phyloP scores from a whole-genome alignment of 2,797 vertebrate species.

The Helarctos malayanus region DNA sequence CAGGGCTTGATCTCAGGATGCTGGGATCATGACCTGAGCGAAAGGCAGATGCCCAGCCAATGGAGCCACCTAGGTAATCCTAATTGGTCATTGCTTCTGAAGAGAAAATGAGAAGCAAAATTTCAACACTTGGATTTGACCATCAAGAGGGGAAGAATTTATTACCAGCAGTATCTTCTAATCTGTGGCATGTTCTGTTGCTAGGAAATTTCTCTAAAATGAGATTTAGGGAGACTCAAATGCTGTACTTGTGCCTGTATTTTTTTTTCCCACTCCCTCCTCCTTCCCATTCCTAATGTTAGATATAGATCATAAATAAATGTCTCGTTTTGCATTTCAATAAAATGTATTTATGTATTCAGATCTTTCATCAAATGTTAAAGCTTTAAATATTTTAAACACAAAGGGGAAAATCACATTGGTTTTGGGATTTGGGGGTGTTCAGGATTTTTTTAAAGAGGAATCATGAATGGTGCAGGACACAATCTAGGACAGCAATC shows the following conservation, averaged over 20 bases:
- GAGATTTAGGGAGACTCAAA: slow-evolving; percentile 46
- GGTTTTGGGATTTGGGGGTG: slow-evolving; percentile 27
- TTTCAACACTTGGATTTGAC: background rate
- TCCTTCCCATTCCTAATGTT: slow-evolving; percentile 80
- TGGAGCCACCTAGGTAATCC: background rate
- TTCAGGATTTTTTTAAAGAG: slow-evolving; percentile 55
- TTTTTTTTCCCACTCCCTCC: slow-evolving; percentile 56
- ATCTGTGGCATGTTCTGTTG: slow-evolving; percentile 46
- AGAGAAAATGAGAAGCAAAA: slow-evolving; percentile 46
- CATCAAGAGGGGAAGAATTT: background rate
- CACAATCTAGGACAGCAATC: slow-evolving; percentile 78
- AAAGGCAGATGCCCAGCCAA: background rate
- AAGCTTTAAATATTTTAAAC: slow-evolving; percentile 77
- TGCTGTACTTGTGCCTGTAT: slow-evolving; percentile 57
- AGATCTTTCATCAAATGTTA: slow-evolving; percentile 76
- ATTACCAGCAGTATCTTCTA: background rate
- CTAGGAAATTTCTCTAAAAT: slow-evolving; percentile 72
- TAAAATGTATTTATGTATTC: slow-evolving; percentile 82
- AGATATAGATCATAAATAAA: slow-evolving; percentile 81
- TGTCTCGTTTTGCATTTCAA: slow-evolving; percentile 84
- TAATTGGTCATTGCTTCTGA: background rate
- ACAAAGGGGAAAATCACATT: slow-evolving; percentile 69
- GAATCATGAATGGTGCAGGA: slow-evolving; percentile 65
- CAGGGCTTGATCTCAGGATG: background rate
- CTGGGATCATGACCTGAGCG: background rate